Conservation (phyloP, 2,113 vertebrate genomes). For the Myodes glareolus region DNA sequence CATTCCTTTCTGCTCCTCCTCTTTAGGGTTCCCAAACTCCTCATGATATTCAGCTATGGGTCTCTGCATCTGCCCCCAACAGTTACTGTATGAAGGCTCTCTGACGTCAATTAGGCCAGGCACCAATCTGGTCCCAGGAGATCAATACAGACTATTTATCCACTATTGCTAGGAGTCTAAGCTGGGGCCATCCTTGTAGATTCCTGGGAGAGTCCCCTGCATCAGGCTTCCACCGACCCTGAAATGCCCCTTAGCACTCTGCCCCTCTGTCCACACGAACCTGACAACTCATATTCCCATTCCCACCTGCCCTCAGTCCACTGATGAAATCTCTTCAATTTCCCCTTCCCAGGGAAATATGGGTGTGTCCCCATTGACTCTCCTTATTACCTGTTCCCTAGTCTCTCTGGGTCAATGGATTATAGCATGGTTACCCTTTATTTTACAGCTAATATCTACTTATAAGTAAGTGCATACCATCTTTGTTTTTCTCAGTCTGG, state of each 20-base stretch:
- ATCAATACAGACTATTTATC: background rate
- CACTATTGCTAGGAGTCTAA: background rate
- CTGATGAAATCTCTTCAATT: background rate
- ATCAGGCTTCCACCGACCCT: background rate
- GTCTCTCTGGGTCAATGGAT: background rate
- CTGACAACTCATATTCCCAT: background rate
- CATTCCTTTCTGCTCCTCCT: background rate
- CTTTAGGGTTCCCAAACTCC: background rate
- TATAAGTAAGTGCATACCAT: no score
- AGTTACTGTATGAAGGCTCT: background rate
- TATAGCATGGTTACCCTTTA: background rate
- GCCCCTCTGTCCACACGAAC: background rate
- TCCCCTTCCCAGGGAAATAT: background rate
- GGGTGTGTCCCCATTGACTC: background rate
- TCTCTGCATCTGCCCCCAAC: background rate
- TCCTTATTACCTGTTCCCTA: background rate
- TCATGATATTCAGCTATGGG: background rate
- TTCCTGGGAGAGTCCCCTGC: background rate
- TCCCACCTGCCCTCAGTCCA: background rate
- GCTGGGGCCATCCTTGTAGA: background rate
- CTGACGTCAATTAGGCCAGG: background rate
- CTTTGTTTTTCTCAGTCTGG: no score
- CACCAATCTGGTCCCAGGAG: background rate
- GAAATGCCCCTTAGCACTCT: background rate
- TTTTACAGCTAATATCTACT: background rate